Conservation (phyloP, 2,113 vertebrate genomes). For the Apodemus sylvaticus region DNA sequence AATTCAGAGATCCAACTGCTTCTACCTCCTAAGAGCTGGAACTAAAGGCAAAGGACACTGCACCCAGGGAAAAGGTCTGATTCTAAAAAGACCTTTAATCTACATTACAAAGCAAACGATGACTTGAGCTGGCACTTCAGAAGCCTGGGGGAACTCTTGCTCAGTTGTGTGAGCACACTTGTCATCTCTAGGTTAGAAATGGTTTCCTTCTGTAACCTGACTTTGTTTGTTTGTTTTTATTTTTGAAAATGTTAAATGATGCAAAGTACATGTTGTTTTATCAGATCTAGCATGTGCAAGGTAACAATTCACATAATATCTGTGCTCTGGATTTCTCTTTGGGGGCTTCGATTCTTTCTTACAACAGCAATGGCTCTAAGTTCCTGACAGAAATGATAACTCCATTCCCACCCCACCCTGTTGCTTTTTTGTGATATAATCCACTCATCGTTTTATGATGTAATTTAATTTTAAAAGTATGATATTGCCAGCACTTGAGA, state of each 20-base stretch:
- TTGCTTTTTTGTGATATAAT: slow-evolving; percentile 50
- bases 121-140: not conserved
- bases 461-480: slow-evolving; percentile 84
- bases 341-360: not conserved
- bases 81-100: not conserved
- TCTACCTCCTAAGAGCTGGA: not conserved
- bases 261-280: not conserved
- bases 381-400: slow-evolving; percentile 22
- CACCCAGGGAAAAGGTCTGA: not conserved
- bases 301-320: not conserved
- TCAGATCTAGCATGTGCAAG: not conserved
- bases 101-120: not conserved
- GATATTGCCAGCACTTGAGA: slow-evolving; percentile 77
- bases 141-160: not conserved
- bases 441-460: slow-evolving; percentile 55
- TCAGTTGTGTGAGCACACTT: not conserved
- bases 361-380: not conserved
- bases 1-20: not conserved
- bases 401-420: not conserved
- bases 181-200: not conserved
- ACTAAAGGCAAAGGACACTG: too few species aligned
- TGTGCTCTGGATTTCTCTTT: not conserved
- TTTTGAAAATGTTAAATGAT: slow-evolving; percentile 20
- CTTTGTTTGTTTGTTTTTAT: not conserved
- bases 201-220: not conserved